phyloP scores from a whole-genome alignment of 2,888 invertebrate species.

The Odontocerum albicorne region DNA sequence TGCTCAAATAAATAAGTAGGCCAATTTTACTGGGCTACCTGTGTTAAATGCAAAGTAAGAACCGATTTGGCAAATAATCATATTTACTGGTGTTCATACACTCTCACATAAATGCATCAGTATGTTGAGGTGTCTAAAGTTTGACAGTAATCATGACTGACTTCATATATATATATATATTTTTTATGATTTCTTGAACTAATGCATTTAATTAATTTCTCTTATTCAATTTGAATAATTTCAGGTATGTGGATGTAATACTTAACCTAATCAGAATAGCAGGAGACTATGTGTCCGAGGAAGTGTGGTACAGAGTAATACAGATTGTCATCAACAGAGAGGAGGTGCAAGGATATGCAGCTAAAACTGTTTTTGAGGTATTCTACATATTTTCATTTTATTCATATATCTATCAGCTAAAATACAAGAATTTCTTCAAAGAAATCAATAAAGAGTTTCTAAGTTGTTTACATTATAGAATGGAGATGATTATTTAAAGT shows the following conservation, averaged over 20 bases:
- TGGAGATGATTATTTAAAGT: no score
- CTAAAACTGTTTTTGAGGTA: constrained; percentile 98
- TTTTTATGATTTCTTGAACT: neutral
- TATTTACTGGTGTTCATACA: no score
- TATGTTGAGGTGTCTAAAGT: no score
- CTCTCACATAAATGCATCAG: neutral
- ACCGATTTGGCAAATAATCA: no score
- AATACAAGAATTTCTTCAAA: no score
- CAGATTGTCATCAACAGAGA: constrained; percentile 99
- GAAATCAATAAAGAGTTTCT: no score
- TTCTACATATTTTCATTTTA: neutral
- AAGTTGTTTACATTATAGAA: no score
- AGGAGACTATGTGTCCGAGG: constrained; percentile 99
- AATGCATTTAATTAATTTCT: neutral
- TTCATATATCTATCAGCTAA: neutral
- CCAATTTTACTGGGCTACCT: no score
- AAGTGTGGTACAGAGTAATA: constrained; percentile 99
- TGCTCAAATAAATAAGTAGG: no score
- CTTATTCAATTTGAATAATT: constrained; percentile 18
- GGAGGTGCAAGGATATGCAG: constrained; percentile 99
- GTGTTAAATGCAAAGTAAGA: no score
- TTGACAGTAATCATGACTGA: neutral
- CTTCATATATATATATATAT: neutral
- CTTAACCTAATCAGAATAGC: constrained; percentile 98
- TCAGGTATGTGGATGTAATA: constrained; percentile 87